Evolutionary conservation across 2,113 vertebrate genomes (phyloP).

Genomic region (Xiphophorus couchianus): DNA sequence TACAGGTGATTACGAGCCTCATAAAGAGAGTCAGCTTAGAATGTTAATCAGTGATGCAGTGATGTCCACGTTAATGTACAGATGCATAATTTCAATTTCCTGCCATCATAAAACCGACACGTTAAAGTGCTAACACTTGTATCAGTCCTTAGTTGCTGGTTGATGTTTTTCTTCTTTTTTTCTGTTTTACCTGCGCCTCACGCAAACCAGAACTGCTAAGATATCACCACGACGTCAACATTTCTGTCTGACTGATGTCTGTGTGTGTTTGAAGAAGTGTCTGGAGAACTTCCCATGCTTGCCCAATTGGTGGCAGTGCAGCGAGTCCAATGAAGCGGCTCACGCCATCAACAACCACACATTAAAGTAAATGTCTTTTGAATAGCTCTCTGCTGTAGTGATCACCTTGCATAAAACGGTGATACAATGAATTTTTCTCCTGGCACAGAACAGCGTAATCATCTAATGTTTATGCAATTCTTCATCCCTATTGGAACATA

Average conservation of each 20-base stretch:
- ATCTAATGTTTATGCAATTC: conserved; percentile 35
- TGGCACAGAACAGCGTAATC: background rate
- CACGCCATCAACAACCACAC: background rate
- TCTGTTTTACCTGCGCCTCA: background rate
- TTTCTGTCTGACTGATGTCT: background rate
- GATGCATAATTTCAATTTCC: too few relatives aligned
- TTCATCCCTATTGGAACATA: conserved; percentile 43
- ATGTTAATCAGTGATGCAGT: too few relatives aligned
- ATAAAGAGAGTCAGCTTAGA: too few relatives aligned
- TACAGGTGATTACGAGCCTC: too few relatives aligned
- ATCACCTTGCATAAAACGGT: background rate
- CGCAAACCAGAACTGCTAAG: background rate
- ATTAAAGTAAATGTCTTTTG: background rate
- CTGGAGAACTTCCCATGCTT: background rate
- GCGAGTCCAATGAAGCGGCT: background rate
- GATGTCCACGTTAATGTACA: too few relatives aligned
- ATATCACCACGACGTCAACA: background rate
- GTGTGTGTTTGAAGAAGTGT: background rate
- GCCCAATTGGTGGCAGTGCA: background rate
- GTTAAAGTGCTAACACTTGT: too few relatives aligned
- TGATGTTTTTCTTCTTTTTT: too few relatives aligned
- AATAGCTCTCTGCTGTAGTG: background rate
- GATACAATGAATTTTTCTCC: conserved; percentile 36
- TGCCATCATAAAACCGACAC: too few relatives aligned
- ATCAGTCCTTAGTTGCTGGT: too few relatives aligned